Base-by-base conservation (phyloP, 2,113 vertebrate genomes). In the Merops nubicus region DNA sequence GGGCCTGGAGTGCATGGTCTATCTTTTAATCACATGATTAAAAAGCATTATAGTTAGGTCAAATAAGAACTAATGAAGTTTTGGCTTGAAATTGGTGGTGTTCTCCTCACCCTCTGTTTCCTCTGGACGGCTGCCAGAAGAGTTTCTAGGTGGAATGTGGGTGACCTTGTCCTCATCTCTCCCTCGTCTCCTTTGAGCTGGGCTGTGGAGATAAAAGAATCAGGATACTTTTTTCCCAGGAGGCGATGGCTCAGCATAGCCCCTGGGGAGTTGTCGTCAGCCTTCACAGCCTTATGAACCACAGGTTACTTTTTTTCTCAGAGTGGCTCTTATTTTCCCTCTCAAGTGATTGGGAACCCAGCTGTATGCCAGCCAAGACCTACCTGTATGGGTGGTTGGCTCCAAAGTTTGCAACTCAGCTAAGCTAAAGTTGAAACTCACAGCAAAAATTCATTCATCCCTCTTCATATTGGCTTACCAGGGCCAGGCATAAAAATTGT, bases 161-260 rank as follows among this genome's bases (percentile, higher is more conserved):
- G 28, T 88, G 50, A 53, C 18, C 21, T 79, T 91, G 43, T 56
- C 40, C 15, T 72, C 36, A 21, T 79, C 23, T 64, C 11, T 51
- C 9, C 23, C 12, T 5, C 4, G 17, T 11, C 9, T 79, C 26
- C 70, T 75, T 57, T 19, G 11, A 56, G 33, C 31, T 0, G 0
- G 47, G 15, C 23, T 75, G 68, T 88, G 62, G 42, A 85, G 36
- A 6, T 6, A 4, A 59, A 15, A 12, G 36, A 33, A 15, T 74
- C 56, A 59, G 8, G 22, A 33, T 65, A 28, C 11, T 64, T 73
- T 81, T 67, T 20, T 88, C 69, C 38, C 4, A 23, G 62, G 23
- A 53, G 25, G 11, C 10, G 5, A 22, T 7, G 12, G 3, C 25
- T 87, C 16, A 10, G 13, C 21, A 8, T 26, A 60, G 34, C 17